These are phyloP conservation scores for Rhodeus uyekii DNA, from an alignment of 2,797 vertebrate genomes.

Conservation along the genomic window DNA sequence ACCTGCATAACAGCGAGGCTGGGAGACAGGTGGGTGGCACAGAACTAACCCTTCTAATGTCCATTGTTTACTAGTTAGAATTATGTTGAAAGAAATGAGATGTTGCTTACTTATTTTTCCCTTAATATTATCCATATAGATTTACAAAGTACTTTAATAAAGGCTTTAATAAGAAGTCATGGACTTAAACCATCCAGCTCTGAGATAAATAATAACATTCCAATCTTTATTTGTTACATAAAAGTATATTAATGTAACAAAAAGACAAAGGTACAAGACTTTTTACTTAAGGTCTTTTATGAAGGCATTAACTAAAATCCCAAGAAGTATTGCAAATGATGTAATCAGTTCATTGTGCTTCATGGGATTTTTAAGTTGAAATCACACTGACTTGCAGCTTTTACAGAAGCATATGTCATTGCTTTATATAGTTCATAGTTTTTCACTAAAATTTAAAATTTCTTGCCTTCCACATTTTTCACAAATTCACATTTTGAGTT, in stretches of 20 bases:
- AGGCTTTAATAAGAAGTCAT: slow-evolving; percentile 5
- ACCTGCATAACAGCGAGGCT: slow-evolving; percentile 92
- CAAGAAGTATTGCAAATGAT: background rate
- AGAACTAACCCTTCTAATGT: background rate
- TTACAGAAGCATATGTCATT: background rate
- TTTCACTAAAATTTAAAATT: too few relatives aligned
- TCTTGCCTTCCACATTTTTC: background rate
- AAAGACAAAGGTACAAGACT: background rate
- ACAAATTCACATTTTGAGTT: background rate
- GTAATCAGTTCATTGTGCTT: background rate
- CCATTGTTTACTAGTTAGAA: background rate
- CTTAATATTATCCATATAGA: background rate
- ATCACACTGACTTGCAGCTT: background rate
- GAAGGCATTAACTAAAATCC: background rate
- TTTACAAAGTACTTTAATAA: background rate
- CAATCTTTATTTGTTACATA: slow-evolving; percentile 17
- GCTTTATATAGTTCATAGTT: background rate
- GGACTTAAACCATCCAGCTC: background rate
- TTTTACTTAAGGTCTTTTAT: background rate
- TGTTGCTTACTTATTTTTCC: background rate
- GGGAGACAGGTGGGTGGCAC: slow-evolving; percentile 86
- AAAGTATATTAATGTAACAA: background rate
- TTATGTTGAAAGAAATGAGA: background rate
- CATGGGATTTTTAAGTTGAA: background rate
- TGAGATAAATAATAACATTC: background rate